A percentile compares a stretch with the other conserved stretches of the same genome.
Conservation (phyloP, 2,888 invertebrate genomes). For the Ecliptopera silaceata region DNA sequence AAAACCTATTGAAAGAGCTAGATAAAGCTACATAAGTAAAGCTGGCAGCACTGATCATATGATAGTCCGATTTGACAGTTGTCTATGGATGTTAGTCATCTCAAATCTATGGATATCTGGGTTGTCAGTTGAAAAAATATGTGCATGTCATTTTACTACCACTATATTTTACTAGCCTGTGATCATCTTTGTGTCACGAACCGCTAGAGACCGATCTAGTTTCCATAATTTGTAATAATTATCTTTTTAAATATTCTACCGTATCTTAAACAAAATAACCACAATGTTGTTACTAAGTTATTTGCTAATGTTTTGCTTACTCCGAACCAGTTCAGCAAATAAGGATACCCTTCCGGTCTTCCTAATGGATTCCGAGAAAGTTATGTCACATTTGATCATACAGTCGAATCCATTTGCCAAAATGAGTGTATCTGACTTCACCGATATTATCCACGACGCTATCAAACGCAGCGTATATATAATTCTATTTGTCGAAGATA, state of each 20-base stretch:
- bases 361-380: constrained; percentile 50
- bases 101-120: constrained; percentile 1
- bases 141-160: neutral
- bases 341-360: constrained; percentile 53
- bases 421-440: constrained; percentile 43
- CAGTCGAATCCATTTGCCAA: constrained; percentile 55
- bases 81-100: neutral
- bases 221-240: no score
- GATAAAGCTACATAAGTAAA: neutral
- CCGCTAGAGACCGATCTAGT: no score
- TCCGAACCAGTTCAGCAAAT: constrained; percentile 26
- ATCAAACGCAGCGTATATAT: constrained; percentile 45
- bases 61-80: constrained; percentile 1
- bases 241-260: no score
- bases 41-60: constrained; percentile 14
- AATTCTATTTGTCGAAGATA: constrained; percentile 61
- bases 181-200: no score
- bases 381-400: constrained; percentile 37
- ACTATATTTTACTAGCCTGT: no score
- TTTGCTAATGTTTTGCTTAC: constrained; percentile 15
- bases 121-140: constrained; percentile 9
- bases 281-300: constrained; percentile 13
- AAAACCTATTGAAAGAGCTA: neutral
- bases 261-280: no score
- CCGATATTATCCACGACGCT: constrained; percentile 46